Conservation (phyloP, 2,113 vertebrate genomes). For the Donacobius atricapilla region DNA sequence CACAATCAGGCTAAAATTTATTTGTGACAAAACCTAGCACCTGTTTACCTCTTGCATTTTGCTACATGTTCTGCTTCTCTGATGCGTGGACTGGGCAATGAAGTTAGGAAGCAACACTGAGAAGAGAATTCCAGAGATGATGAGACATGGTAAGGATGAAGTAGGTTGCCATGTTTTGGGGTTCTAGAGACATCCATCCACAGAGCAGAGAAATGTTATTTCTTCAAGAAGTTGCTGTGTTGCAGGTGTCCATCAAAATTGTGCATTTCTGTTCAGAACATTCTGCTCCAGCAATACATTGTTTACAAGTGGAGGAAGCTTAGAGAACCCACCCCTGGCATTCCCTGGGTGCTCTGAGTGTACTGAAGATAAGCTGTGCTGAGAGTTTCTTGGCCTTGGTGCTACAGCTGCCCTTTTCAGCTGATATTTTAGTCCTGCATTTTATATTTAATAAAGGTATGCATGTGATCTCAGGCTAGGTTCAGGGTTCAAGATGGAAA, state of each 20-base stretch:
- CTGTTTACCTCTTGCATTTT: neutral
- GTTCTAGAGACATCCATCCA: neutral
- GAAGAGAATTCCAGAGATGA: neutral
- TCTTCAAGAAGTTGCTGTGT: neutral
- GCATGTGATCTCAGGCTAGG: slow-evolving; percentile 24
- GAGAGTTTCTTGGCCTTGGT: neutral
- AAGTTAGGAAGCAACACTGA: neutral
- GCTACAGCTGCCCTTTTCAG: neutral
- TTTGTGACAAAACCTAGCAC: neutral
- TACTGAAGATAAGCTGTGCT: neutral
- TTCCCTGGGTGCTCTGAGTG: neutral
- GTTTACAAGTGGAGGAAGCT: neutral
- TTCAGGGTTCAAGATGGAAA: slow-evolving; percentile 52
- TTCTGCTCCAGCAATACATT: neutral
- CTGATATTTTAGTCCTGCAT: neutral
- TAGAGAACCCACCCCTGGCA: neutral
- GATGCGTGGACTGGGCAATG: neutral
- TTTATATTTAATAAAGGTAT: neutral
- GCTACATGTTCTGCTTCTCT: neutral
- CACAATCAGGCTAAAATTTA: neutral
- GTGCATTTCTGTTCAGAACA: slow-evolving; percentile 1
- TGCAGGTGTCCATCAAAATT: neutral
- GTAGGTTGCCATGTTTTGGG: neutral
- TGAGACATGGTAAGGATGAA: neutral
- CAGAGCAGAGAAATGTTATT: neutral